Conservation (phyloP, 2,113 vertebrate genomes). For the Solea senegalensis region DNA sequence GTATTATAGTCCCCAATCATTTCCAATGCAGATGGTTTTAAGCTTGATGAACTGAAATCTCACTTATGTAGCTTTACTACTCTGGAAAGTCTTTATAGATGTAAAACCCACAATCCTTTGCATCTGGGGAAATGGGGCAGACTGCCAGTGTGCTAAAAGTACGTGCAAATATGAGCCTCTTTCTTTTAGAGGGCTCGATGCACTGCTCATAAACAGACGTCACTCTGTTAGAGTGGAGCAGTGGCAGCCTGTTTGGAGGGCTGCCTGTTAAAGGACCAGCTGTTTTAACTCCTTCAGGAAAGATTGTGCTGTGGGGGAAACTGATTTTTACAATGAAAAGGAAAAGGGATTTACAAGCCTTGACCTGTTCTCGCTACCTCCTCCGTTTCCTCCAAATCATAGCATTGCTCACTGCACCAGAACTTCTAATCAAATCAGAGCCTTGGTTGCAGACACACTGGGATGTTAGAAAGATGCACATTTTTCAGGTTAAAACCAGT, state of each 20-base stretch:
- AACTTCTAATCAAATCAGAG: constrained; percentile 74
- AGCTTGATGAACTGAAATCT: constrained; percentile 82
- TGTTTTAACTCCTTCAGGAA: constrained; percentile 64
- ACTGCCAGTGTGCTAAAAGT: constrained; percentile 76
- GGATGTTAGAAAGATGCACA: constrained; percentile 38
- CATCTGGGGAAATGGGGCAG: constrained; percentile 81
- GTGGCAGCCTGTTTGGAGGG: constrained; percentile 61
- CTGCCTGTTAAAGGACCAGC: constrained; percentile 60
- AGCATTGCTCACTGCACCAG: constrained; percentile 59
- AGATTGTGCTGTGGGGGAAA: constrained; percentile 58
- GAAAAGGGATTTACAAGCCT: constrained; percentile 75
- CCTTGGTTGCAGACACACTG: constrained; percentile 66
- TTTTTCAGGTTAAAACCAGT: not conserved
- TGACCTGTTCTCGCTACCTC: constrained; percentile 74
- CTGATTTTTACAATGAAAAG: constrained; percentile 76
- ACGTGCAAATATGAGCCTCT: constrained; percentile 74
- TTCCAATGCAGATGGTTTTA: constrained; percentile 80
- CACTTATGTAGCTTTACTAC: constrained; percentile 77
- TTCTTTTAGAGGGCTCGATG: constrained; percentile 60
- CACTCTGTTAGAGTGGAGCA: constrained; percentile 47
- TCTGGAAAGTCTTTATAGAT: constrained; percentile 81
- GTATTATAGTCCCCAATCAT: constrained; percentile 69
- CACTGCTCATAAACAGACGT: constrained; percentile 67
- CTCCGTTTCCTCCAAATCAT: constrained; percentile 65
- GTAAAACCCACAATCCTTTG: constrained; percentile 83